phyloP scores from a whole-genome alignment of 2,797 vertebrate genomes.

The Vireo griseus region DNA sequence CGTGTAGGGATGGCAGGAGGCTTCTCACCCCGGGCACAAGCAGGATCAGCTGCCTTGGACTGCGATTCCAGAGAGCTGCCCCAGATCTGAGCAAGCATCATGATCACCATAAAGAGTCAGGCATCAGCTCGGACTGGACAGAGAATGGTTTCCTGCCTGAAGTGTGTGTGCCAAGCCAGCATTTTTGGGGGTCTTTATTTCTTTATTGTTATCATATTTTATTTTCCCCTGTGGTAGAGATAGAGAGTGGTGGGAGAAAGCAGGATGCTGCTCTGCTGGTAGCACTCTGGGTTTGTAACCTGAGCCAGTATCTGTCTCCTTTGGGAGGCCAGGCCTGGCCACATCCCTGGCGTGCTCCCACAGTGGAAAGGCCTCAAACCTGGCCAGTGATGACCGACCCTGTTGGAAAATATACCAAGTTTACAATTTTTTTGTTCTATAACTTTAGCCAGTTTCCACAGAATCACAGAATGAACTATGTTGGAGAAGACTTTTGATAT shows the following conservation, averaged over 20 bases:
- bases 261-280: neutral
- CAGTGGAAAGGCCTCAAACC: neutral
- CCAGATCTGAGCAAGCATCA: neutral
- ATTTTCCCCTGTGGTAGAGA: neutral
- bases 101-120: fast-evolving
- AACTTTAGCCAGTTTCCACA: neutral
- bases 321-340: neutral
- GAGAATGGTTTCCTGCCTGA: neutral
- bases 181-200: fast-evolving
- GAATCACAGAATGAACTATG: neutral
- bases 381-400: neutral
- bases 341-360: fast-evolving
- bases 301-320: neutral
- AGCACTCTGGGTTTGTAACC: neutral
- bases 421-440: neutral
- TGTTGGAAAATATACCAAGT: neutral
- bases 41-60: neutral
- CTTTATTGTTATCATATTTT: neutral
- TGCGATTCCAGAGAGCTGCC: neutral
- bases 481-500: neutral
- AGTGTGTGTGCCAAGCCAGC: neutral
- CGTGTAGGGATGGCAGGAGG: neutral
- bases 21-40: neutral
- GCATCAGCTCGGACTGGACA: neutral
- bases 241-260: fast-evolving